Evolutionary conservation across 2,113 vertebrate genomes (phyloP).

Genomic region (Numenius arquata): DNA sequence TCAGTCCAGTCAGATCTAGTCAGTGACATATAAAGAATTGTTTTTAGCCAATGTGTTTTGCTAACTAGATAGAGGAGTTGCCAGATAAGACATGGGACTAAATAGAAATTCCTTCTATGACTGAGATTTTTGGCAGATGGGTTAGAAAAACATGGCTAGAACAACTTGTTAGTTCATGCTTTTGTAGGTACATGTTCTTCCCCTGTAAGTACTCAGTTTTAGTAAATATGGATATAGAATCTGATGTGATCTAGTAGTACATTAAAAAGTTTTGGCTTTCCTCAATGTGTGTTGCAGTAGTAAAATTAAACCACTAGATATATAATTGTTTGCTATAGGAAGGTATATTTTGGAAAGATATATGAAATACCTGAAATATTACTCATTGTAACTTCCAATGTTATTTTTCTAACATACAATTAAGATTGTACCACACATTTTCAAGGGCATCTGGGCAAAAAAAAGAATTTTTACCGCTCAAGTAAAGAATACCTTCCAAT

Average conservation of each 20-base stretch:
- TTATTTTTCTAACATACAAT: background rate
- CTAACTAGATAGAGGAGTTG: background rate
- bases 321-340: background rate
- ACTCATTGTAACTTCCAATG: background rate
- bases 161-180: background rate
- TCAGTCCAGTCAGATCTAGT: background rate
- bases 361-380: background rate
- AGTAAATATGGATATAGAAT: background rate
- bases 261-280: background rate
- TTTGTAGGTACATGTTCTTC: background rate
- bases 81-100: background rate
- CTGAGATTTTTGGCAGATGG: background rate
- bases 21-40: background rate
- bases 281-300: background rate
- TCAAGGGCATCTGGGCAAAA: background rate
- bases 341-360: background rate
- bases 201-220: background rate
- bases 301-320: background rate
- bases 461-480: background rate
- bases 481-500: conserved; percentile 7
- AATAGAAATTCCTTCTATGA: background rate
- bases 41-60: background rate
- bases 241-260: background rate
- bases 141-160: background rate
- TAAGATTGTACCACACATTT: background rate